phyloP scores from a whole-genome alignment of 2,888 invertebrate species.

The Orthosia incerta region DNA sequence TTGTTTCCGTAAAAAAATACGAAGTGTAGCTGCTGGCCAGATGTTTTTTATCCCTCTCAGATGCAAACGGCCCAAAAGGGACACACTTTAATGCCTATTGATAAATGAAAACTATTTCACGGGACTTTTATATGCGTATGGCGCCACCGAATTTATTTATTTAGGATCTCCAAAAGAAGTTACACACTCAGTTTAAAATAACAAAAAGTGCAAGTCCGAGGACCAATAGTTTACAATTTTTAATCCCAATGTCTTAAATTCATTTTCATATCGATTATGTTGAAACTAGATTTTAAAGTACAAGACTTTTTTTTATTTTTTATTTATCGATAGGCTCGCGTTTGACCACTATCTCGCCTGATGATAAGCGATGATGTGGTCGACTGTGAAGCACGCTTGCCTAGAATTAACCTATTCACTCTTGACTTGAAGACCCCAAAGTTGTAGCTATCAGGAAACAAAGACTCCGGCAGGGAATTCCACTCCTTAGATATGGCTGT shows the following conservation, averaged over 20 bases:
- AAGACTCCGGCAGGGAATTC: too few relatives aligned
- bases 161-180: constrained; percentile 1
- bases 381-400: too few relatives aligned
- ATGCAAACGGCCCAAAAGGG: constrained; percentile 38
- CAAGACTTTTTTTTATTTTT: too few relatives aligned
- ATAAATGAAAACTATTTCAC: constrained; percentile 37
- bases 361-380: too few relatives aligned
- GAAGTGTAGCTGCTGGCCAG: constrained; percentile 7
- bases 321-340: too few relatives aligned
- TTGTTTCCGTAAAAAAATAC: constrained; percentile 7
- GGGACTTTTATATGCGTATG: not conserved
- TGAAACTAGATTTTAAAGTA: not conserved
- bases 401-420: too few relatives aligned
- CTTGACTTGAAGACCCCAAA: too few relatives aligned
- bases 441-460: too few relatives aligned
- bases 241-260: not conserved
- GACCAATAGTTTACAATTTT: not conserved
- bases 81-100: constrained; percentile 27
- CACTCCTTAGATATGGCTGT: too few relatives aligned
- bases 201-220: not conserved
- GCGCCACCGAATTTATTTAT: constrained; percentile 9
- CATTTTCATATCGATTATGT: not conserved
- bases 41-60: not conserved
- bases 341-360: too few relatives aligned
- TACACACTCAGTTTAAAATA: constrained; percentile 1